Base-by-base conservation (phyloP, 2,888 invertebrate genomes). In the Apotomis turbidana region DNA sequence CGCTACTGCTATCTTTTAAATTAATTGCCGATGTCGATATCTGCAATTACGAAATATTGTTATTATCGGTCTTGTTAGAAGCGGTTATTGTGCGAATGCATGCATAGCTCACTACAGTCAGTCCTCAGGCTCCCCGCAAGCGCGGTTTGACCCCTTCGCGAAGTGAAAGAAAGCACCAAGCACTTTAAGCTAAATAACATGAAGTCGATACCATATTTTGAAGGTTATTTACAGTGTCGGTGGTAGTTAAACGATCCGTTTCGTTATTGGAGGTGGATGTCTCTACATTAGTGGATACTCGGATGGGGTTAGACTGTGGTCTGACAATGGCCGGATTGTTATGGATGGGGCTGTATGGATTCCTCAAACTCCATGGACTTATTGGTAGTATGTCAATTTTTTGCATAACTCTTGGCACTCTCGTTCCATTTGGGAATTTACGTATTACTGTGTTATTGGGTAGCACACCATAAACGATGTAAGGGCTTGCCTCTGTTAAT, bases 391-490 rank as follows among this genome's bases (percentile, higher is more conserved):
- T 88, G 88, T 94, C 94, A 90, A 94, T 93, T 89, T 92, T 92
- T 89, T 93, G 92, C 86, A 90, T 91, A 84, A 93, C 87, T 84
- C 96, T 95, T 89, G 96, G 96, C 88, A 96, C 95, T 89, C 95
- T 92, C 85, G 96, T 96, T 87, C 97, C 97, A 83, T 97, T 97
- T 77, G 96, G 96, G 86, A 95, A 97, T 92, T 96, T 96, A 91
- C 96, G 95, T 86, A 97, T 95, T 87, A 96, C 93, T 87, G 95
- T 96, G 90, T 96, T 96, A 93, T 96, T 96, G 78, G 96, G 96
- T 87, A 95, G 95, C 82, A 96, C 94, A 86, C 96, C 96, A 82
- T 96, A 96, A 86, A 96, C 95, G 81, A 96, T 95, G 87, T 95
- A 96, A 77, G 96, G 96, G 84, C 95, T 95, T 81, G 95, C 94